Conservation (phyloP, 2,113 vertebrate species). For the Rutilus rutilus region DNA sequence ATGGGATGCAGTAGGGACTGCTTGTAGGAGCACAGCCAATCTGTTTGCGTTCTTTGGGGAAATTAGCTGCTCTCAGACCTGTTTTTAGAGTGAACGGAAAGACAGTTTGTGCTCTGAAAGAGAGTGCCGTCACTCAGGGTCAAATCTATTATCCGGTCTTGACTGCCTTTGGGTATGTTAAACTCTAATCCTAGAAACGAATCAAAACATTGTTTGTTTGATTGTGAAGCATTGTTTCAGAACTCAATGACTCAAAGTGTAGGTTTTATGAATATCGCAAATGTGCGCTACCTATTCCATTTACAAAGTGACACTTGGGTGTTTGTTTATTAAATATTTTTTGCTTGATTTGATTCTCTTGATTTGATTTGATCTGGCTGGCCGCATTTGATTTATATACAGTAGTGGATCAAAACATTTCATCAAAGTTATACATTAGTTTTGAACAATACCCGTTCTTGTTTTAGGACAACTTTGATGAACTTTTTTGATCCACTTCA, state of each 20-base stretch:
- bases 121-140: constrained; percentile 45
- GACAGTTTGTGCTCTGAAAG: constrained; percentile 24
- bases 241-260: neutral
- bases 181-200: constrained; percentile 10
- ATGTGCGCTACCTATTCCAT: neutral
- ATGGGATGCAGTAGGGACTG: constrained; percentile 49
- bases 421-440: no score
- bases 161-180: constrained; percentile 15
- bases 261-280: neutral
- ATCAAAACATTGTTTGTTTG: constrained; percentile 1
- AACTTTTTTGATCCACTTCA: no score
- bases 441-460: no score
- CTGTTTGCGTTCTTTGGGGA: constrained; percentile 52
- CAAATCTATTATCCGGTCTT: constrained; percentile 51
- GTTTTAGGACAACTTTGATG: no score
- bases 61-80: constrained; percentile 54
- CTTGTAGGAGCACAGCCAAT: constrained; percentile 55
- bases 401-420: no score
- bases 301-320: neutral
- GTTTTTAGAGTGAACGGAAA: constrained; percentile 39
- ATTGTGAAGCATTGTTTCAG: neutral
- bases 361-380: neutral
- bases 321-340: constrained; percentile 1
- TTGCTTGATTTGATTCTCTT: neutral
- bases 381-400: neutral